phyloP scores from a whole-genome alignment of 2,113 vertebrate genomes.

The Columbina picui region DNA sequence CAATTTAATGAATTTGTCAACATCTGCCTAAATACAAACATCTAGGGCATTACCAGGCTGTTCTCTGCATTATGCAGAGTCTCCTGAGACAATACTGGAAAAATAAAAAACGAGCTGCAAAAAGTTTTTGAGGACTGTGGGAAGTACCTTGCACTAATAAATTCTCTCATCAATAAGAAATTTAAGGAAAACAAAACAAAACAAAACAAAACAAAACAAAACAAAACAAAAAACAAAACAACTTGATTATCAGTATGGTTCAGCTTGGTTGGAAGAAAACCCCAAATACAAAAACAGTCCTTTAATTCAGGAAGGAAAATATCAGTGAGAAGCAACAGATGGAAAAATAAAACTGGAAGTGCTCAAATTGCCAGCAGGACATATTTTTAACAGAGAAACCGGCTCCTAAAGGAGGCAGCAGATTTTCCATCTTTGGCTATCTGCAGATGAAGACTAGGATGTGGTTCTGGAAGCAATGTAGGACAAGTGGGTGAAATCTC shows the following conservation, averaged over 20 bases:
- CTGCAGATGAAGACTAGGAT: neutral
- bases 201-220: neutral
- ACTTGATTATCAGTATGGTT: neutral
- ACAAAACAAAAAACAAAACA: neutral
- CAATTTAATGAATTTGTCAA: neutral
- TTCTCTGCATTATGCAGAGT: neutral
- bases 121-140: neutral
- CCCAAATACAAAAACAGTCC: neutral
- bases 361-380: neutral
- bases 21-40: neutral
- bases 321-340: neutral
- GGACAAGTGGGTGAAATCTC: neutral
- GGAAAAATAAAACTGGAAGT: neutral
- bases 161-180: neutral
- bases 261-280: neutral
- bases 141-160: neutral
- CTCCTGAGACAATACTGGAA: neutral
- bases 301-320: neutral
- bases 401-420: neutral
- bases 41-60: neutral
- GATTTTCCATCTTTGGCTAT: neutral
- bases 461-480: neutral
- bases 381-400: neutral
- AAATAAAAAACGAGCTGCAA: neutral
- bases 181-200: neutral